A percentile compares a stretch with the other conserved stretches of the same genome.
phyloP scores from a whole-genome alignment of 2,888 invertebrate genomes.

The Ormyrus labotus region DNA sequence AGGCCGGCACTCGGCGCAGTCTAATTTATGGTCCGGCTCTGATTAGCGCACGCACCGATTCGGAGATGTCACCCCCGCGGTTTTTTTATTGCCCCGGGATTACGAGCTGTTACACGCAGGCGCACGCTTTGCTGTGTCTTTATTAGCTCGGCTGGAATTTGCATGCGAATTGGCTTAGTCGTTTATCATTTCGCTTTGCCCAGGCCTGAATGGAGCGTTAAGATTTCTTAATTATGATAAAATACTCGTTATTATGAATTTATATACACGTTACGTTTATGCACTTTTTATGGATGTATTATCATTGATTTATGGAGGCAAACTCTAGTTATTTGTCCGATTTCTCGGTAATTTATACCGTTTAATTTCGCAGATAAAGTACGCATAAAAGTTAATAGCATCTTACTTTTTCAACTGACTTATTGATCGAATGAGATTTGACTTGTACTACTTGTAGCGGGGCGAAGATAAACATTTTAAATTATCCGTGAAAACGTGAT shows the following conservation, averaged over 20 bases:
- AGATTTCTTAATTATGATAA: constrained; percentile 47
- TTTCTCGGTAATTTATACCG: constrained; percentile 19
- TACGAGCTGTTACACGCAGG: constrained; percentile 22
- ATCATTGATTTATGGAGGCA: constrained; percentile 20
- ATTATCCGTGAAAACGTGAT: not conserved
- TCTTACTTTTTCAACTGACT: not conserved
- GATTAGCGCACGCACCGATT: constrained; percentile 32
- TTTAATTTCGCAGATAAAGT: not conserved
- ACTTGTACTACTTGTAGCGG: no score
- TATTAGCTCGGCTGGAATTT: constrained; percentile 45
- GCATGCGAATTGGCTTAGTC: constrained; percentile 35
- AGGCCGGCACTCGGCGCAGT: not conserved
- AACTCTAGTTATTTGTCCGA: not conserved
- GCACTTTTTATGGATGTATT: not conserved
- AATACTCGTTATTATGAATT: constrained; percentile 40
- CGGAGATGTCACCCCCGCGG: constrained; percentile 6
- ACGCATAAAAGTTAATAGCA: not conserved
- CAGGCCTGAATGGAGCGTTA: constrained; percentile 6
- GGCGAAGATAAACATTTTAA: not conserved
- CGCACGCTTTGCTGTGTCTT: constrained; percentile 27
- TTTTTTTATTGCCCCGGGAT: constrained; percentile 16
- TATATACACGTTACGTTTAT: constrained; percentile 38
- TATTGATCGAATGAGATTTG: not conserved
- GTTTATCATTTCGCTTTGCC: constrained; percentile 25
- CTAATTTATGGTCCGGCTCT: constrained; percentile 41